These are phyloP conservation scores for Phragmatobia fuliginosa DNA, from an alignment of 2,888 invertebrate genomes.

Conservation along the genomic window DNA sequence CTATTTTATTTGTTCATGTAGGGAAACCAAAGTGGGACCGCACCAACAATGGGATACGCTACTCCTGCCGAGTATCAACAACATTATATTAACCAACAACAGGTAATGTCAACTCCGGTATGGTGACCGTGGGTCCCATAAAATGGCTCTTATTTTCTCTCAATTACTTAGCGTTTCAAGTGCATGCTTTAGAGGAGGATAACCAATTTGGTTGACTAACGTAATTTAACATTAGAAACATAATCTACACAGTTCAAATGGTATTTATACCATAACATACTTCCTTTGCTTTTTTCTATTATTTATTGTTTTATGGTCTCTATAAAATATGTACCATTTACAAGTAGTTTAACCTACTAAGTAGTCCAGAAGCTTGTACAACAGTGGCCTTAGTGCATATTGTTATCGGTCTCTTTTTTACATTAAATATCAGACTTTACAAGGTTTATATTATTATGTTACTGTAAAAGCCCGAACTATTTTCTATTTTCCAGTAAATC, in stretches of 20 bases:
- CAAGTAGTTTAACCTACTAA: no score
- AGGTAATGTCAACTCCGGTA: slow-evolving; percentile 50
- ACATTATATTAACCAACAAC: slow-evolving; percentile 76
- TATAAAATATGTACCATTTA: background rate
- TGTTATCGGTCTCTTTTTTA: no score
- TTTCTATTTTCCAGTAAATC: no score
- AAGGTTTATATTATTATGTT: no score
- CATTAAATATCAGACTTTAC: no score
- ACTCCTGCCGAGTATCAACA: slow-evolving; percentile 76
- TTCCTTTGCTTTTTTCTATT: background rate
- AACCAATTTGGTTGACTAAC: background rate
- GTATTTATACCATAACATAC: no score
- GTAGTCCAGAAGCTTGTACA: no score
- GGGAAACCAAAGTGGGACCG: slow-evolving; percentile 80
- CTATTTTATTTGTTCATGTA: slow-evolving; percentile 40
- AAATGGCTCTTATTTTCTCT: background rate
- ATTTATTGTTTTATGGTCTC: background rate
- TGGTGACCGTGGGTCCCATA: background rate
- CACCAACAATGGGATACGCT: slow-evolving; percentile 70
- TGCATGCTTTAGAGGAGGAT: background rate
- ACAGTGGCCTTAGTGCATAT: no score
- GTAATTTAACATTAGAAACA: background rate
- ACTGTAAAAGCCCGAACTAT: no score
- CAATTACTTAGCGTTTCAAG: background rate
- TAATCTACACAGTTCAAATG: no score